Evolutionary conservation across 2,797 vertebrate species (phyloP), one percentile per base, ranked within the genome.

Genomic region (Melanotaenia boesemani): DNA sequence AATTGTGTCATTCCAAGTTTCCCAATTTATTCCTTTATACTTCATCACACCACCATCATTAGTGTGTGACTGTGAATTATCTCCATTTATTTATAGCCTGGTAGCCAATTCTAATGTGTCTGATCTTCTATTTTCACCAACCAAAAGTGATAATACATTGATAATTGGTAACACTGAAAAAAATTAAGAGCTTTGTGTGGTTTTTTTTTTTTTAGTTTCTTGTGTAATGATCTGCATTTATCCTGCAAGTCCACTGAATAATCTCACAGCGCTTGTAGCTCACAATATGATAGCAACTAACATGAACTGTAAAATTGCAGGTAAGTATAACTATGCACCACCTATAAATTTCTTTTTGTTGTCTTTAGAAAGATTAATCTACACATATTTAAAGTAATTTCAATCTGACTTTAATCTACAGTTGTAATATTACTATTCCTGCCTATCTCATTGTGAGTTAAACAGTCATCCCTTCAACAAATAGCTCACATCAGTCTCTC

Each of bases 381-480:
- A 56, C 44, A 58, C 30, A 41, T 74, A 32, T 44, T 48, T 55
- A 76, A 22, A 28, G 63, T 57, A 4, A 39, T 46, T 10, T 55
- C 18, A 41, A 30, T 62, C 44, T 67, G 55, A 44, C 63, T 77
- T 10, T 46, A 28, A 71, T 80, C 44, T 58, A 61, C 57, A 70
- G 26, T 52, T 63, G 72, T n/a, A 76, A 44, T 52, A 74, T 80
- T 69, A 63, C 46, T 41, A n/a, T 59, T 74, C 71, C 67, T 78
- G 56, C 46, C 76, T 18, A 34, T 76, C 41, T 76, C 52, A 70
- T 24, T 74, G 81, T 77, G 70, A 77, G 77, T 74, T 78, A 82
- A 67, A 83, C 70, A 70, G 69, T 82, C 79, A 85, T 72, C 72
- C 64, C 67, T 60, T 69, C 64, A 76, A 52, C 72, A 74, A 84